Evolutionary conservation across 2,888 invertebrate species (phyloP).

Genomic region (Carterocephalus palaemon): DNA sequence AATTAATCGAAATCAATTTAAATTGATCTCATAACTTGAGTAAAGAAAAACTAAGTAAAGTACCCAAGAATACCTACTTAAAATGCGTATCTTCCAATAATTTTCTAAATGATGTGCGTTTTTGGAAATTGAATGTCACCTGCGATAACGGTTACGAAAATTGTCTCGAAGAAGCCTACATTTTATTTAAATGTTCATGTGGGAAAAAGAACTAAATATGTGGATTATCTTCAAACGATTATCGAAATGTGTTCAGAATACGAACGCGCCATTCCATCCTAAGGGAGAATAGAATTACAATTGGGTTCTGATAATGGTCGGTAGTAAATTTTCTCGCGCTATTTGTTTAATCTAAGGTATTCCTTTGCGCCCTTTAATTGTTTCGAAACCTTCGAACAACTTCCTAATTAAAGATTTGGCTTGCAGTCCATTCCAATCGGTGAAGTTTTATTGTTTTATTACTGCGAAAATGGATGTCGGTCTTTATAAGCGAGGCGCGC

Average conservation of each 20-base stretch:
- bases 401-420: slow-evolving; percentile 15
- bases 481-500: neutral
- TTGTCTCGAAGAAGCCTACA: no score
- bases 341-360: slow-evolving; percentile 20
- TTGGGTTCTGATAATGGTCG: slow-evolving; percentile 12
- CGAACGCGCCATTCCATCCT: neutral
- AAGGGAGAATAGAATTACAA: slow-evolving; percentile 8
- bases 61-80: no score
- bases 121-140: no score
- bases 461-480: neutral
- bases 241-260: slow-evolving; percentile 1
- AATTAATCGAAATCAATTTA: no score
- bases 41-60: no score
- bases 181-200: neutral
- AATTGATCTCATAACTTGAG: no score
- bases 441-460: neutral
- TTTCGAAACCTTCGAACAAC: slow-evolving; percentile 17
- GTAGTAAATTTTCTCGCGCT: slow-evolving; percentile 15
- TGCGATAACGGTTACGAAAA: no score
- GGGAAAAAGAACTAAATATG: neutral
- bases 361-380: slow-evolving; percentile 17
- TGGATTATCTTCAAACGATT: slow-evolving; percentile 9
- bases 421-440: slow-evolving; percentile 11
- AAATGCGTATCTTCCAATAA: no score
- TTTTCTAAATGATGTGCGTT: no score